These are phyloP conservation scores for Coilia nasus DNA, from an alignment of 2,797 vertebrate species.

Conservation along the genomic window DNA sequence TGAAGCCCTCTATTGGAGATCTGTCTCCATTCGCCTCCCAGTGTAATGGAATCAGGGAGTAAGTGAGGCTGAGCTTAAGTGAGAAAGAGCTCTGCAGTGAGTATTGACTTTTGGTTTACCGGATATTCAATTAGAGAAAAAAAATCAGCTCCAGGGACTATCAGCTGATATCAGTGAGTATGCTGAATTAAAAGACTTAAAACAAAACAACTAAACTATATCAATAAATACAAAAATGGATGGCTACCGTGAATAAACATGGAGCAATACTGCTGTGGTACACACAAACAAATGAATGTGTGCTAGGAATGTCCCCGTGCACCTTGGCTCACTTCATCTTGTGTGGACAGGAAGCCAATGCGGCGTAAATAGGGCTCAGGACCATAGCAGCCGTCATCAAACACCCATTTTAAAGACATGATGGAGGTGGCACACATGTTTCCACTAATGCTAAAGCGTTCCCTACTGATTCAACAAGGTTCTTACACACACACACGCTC, in stretches of 20 bases:
- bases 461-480: not conserved
- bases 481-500: slow-evolving; percentile 10
- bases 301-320: not conserved
- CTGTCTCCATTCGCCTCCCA: not conserved
- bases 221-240: not conserved
- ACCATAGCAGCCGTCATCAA: not conserved
- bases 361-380: not conserved
- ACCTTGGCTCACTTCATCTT: not conserved
- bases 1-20: not conserved
- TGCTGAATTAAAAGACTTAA: not conserved
- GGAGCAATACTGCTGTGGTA: not conserved
- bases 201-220: too few relatives aligned
- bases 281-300: not conserved
- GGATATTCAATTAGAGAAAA: slow-evolving; percentile 11
- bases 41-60: not conserved
- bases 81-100: not conserved
- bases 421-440: not conserved
- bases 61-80: not conserved
- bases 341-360: not conserved
- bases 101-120: slow-evolving; percentile 3
- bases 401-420: not conserved
- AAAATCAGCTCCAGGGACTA: not conserved
- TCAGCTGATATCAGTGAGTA: not conserved
- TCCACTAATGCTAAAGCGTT: not conserved
- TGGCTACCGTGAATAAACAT: not conserved